Conservation (phyloP, 2,797 vertebrate genomes). For the Dendrocincla tyrannina region DNA sequence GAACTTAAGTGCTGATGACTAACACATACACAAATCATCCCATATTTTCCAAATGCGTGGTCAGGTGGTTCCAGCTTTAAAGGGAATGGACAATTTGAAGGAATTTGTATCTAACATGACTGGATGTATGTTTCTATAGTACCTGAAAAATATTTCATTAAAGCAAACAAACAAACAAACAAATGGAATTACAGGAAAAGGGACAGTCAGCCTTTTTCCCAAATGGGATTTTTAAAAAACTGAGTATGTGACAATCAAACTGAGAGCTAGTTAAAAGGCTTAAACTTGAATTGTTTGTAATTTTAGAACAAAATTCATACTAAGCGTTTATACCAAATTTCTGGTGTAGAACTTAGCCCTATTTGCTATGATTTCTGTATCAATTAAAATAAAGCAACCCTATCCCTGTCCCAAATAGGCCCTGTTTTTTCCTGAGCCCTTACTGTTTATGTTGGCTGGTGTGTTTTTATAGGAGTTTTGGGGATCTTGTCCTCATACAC, state of each 20-base stretch:
- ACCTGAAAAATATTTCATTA: background rate
- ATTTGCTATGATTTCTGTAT: background rate
- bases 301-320: background rate
- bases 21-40: background rate
- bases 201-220: background rate
- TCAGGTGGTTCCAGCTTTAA: background rate
- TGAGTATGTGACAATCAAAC: background rate
- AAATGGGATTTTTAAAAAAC: background rate
- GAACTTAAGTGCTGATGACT: background rate
- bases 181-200: background rate
- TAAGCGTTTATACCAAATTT: background rate
- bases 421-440: background rate
- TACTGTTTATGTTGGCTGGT: background rate
- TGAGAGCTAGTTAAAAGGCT: background rate
- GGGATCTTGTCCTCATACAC: background rate
- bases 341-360: background rate
- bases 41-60: background rate
- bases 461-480: background rate
- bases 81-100: background rate
- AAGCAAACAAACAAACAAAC: background rate
- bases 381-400: background rate
- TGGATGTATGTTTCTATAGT: background rate
- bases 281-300: background rate
- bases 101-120: background rate
- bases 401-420: rapidly evolving